phyloP scores from a whole-genome alignment of 1,140 invertebrate genomes.

The Mya arenaria region DNA sequence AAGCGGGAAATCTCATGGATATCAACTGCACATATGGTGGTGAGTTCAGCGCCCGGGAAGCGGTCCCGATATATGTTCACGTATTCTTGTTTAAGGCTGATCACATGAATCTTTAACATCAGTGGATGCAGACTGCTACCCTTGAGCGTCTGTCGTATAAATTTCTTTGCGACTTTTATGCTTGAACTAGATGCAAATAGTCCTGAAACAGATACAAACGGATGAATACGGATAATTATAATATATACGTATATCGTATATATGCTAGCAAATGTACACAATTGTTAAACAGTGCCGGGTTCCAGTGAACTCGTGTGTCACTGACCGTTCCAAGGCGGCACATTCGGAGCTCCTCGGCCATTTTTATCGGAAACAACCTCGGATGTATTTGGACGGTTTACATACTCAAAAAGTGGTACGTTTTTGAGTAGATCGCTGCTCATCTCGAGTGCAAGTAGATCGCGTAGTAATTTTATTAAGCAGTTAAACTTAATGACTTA shows the following conservation, averaged over 20 bases:
- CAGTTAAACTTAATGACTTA: too few species aligned
- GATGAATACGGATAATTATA: background rate
- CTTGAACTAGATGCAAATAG: slow-evolving; percentile 34
- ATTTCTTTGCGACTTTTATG: slow-evolving; percentile 8
- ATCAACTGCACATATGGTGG: slow-evolving; percentile 38
- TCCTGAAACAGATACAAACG: slow-evolving; percentile 25
- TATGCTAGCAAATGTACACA: too few species aligned
- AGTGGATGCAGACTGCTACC: background rate
- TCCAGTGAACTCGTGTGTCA: too few species aligned
- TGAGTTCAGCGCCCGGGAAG: slow-evolving; percentile 21
- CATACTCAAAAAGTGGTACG: too few species aligned
- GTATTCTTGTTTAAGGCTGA: slow-evolving; percentile 34
- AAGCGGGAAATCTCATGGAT: slow-evolving; percentile 34
- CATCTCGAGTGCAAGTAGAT: too few species aligned
- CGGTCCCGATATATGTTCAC: background rate
- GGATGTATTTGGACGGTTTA: too few species aligned
- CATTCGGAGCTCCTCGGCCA: too few species aligned
- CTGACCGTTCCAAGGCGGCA: too few species aligned
- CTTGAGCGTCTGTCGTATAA: slow-evolving; percentile 31
- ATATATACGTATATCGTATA: background rate
- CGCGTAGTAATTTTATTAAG: too few species aligned
- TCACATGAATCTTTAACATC: slow-evolving; percentile 34
- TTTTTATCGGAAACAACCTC: too few species aligned
- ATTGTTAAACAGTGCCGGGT: too few species aligned
- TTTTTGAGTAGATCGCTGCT: too few species aligned